Conservation (phyloP, 2,113 vertebrate genomes). For the Apeltes quadracus region DNA sequence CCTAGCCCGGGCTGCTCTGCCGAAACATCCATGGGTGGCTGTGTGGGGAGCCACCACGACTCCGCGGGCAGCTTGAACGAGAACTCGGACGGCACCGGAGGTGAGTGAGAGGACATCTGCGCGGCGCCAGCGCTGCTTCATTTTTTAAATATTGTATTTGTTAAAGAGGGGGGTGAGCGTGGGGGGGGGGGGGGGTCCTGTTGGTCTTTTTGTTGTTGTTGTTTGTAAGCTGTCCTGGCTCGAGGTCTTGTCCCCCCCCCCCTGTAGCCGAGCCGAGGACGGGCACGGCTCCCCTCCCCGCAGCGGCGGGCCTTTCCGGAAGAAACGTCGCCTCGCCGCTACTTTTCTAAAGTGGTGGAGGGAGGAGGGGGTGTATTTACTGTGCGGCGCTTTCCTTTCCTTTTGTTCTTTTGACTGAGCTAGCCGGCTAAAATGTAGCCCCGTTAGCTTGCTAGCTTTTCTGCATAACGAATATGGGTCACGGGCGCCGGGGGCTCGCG, state of each 20-base stretch:
- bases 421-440: constrained; percentile 65
- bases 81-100: constrained; percentile 96
- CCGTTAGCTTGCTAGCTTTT: constrained; percentile 65
- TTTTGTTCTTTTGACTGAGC: constrained; percentile 66
- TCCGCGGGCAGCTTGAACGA: constrained; percentile 97
- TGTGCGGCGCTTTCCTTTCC: constrained; percentile 37
- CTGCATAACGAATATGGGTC: constrained; percentile 66
- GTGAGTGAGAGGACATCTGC: constrained; percentile 73
- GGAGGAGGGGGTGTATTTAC: background rate
- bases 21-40: constrained; percentile 94
- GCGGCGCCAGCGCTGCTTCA: background rate
- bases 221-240: constrained; percentile 55
- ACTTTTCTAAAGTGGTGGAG: constrained; percentile 29
- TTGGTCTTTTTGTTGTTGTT: background rate
- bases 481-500: constrained; percentile 42
- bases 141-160: too few relatives aligned
- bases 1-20: constrained; percentile 76
- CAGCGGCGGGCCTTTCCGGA: constrained; percentile 7
- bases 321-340: background rate
- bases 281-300: constrained; percentile 7
- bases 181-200: too few relatives aligned
- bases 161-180: too few relatives aligned
- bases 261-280: constrained; percentile 34
- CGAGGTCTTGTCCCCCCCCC: constrained; percentile 29
- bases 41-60: constrained; percentile 97